Evolutionary conservation across 2,888 invertebrate species (phyloP), one percentile per base, ranked within the genome.

Genomic region (Scotopteryx bipunctaria): DNA sequence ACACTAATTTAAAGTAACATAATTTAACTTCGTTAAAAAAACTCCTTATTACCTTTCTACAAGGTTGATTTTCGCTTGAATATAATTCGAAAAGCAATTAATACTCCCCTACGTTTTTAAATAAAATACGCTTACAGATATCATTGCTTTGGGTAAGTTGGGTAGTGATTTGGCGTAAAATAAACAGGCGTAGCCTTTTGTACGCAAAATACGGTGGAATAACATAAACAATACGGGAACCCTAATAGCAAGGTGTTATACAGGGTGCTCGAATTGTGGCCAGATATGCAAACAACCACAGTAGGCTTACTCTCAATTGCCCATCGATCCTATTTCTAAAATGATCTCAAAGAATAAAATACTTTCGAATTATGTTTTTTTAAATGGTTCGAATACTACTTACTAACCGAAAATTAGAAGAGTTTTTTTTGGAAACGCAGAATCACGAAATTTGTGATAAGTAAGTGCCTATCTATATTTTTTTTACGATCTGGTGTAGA

Each of bases 161-260:
- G 81, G 84, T 76, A 83, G 86, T 89, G 90, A 89, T 87, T 89
- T 86, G 80, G 86, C 88, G 78, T 69, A 86, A 86, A 83, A 78
- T 86, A 86, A 90, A 89, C 88, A 89, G 78, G 71, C 69, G 69
- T 69, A 69, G 81, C 75, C 85, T 81, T 81, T 86, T 86, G 81
- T 86, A 66, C 55, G 73, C 76, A 80, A 86, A 88, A 83, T 84
- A 77, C 84, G 76, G 67, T 80, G 80, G 73, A 88, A 86, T 84
- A 89, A 89, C 77, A 88, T 83, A 86, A 88, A 87, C 89, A 87
- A 85, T 71, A 58, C 68, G 41, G 55, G 66, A 49, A 64, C 72
- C 82, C 82, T 78, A 71, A 71, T 67, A 69, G 81, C 78, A 75
- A 74, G 21, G 46, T 42, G 63, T 66, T 23, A 37, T 80, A 85